Conservation (phyloP, 2,888 invertebrate species). For the Trissolcus japonicus region DNA sequence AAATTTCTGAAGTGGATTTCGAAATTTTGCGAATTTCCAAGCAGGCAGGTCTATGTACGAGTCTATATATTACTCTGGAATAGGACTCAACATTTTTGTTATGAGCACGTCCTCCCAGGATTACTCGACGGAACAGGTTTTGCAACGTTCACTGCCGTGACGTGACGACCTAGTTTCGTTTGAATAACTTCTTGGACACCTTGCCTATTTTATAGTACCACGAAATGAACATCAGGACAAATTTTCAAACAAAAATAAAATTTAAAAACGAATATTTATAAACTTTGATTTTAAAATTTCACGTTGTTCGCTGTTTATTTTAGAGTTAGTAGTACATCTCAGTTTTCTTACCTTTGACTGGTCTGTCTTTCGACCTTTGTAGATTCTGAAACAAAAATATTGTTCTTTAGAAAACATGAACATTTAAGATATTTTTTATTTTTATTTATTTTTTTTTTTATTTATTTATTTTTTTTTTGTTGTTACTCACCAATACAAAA, state of each 20-base stretch:
- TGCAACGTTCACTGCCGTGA: constrained; percentile 57
- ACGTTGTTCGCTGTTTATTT: no score
- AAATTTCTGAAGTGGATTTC: no score
- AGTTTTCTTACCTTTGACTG: no score
- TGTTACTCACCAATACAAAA: no score
- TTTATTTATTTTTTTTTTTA: not conserved
- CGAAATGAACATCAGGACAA: constrained; percentile 7
- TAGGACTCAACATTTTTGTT: constrained; percentile 53
- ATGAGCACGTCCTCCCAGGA: constrained; percentile 58
- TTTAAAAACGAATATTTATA: no score
- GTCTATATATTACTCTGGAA: not conserved
- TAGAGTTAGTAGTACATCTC: no score
- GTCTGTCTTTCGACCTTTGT: no score
- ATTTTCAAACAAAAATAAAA: not conserved
- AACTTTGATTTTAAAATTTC: no score
- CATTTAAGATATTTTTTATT: not conserved
- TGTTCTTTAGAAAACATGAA: not conserved
- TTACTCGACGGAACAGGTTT: constrained; percentile 60
- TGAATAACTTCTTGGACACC: constrained; percentile 47
- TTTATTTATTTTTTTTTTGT: not conserved
- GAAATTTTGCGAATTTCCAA: no score
- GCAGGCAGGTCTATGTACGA: not conserved
- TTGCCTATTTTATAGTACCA: constrained; percentile 41
- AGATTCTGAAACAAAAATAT: no score
- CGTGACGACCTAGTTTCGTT: constrained; percentile 58